Evolutionary conservation across 2,888 invertebrate species (phyloP).

Genomic region (Temnothorax unifasciatus): DNA sequence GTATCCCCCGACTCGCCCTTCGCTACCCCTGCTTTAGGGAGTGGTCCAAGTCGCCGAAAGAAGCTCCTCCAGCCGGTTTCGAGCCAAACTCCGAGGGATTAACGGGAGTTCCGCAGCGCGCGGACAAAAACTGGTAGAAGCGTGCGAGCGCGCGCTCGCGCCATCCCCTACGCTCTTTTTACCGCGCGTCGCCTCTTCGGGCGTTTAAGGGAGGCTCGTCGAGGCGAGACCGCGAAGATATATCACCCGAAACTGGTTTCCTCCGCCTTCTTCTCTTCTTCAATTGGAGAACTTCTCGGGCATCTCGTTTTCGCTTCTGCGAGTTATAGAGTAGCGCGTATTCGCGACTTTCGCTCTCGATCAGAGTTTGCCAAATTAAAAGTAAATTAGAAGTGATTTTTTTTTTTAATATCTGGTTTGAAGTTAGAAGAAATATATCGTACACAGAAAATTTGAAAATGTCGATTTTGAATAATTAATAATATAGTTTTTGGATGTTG

Average conservation of each 20-base stretch:
- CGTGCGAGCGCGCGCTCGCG: constrained; percentile 35
- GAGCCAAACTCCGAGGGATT: constrained; percentile 81
- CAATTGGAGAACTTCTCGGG: constrained; percentile 39
- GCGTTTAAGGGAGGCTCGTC: constrained; percentile 52
- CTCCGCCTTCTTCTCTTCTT: constrained; percentile 46
- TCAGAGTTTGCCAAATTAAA: constrained; percentile 12
- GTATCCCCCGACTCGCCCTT: constrained; percentile 35
- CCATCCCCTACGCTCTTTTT: constrained; percentile 41
- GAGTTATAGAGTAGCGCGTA: not conserved
- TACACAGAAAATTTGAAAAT: not conserved
- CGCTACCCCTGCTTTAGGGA: constrained; percentile 2
- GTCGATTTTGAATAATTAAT: not conserved
- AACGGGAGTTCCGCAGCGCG: constrained; percentile 76
- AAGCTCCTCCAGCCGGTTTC: constrained; percentile 72
- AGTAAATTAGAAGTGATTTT: not conserved
- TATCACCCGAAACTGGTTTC: constrained; percentile 63
- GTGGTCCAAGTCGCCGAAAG: constrained; percentile 72
- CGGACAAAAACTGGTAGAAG: constrained; percentile 78
- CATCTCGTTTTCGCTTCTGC: constrained; percentile 39
- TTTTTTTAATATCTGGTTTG: not conserved
- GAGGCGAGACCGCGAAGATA: constrained; percentile 63
- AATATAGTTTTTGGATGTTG: not conserved
- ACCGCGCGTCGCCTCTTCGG: constrained; percentile 37
- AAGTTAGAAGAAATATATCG: not conserved
- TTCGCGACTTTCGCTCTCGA: constrained; percentile 14